A percentile compares a stretch with the other conserved stretches of the same genome.
phyloP scores from a whole-genome alignment of 2,888 invertebrate species.

The Apamea sordens region DNA sequence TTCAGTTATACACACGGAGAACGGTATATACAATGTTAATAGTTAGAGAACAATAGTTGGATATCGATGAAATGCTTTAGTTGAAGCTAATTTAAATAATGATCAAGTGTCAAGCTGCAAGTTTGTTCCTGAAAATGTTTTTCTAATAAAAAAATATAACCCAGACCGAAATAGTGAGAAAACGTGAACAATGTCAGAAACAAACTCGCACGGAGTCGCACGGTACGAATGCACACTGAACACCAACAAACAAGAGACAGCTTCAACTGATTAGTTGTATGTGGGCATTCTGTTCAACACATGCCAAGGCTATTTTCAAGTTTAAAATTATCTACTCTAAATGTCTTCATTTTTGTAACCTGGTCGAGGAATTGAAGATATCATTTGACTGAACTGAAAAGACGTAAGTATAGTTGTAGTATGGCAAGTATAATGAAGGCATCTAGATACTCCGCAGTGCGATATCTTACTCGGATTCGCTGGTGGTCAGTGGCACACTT shows the following conservation, averaged over 20 bases:
- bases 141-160: background rate
- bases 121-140: conserved; percentile 63
- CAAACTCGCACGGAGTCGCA: conserved; percentile 75
- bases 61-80: conserved; percentile 69
- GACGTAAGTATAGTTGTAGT: conserved; percentile 30
- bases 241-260: conserved; percentile 87
- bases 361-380: conserved; percentile 50
- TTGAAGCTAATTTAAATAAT: conserved; percentile 59
- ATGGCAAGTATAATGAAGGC: conserved; percentile 76
- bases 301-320: conserved; percentile 79
- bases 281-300: conserved; percentile 80
- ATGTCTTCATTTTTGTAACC: conserved; percentile 79
- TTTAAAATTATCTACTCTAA: conserved; percentile 72
- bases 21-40: conserved; percentile 78
- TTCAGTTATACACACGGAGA: conserved; percentile 63
- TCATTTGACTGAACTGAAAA: conserved; percentile 41
- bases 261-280: conserved; percentile 81
- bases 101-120: conserved; percentile 64
- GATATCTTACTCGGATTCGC: conserved; percentile 96
- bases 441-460: conserved; percentile 76
- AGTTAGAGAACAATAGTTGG: conserved; percentile 72
- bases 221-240: conserved; percentile 86
- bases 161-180: conserved; percentile 10
- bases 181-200: conserved; percentile 61
- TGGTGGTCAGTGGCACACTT: conserved; percentile 96